phyloP scores from a whole-genome alignment of 2,888 invertebrate species.

The Carterocephalus palaemon region DNA sequence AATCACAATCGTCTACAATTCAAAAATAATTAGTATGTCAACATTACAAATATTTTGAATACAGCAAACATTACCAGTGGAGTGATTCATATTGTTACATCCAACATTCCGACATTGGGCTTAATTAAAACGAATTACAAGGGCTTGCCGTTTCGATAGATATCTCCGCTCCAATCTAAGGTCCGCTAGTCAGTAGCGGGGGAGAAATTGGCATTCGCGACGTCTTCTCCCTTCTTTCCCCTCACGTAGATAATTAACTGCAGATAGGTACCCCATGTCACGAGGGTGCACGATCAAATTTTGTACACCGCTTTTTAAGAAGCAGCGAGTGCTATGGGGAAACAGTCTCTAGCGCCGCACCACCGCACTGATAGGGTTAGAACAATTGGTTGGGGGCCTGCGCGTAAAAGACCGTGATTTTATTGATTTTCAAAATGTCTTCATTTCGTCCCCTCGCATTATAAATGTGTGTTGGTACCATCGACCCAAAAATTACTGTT shows the following conservation, averaged over 20 bases:
- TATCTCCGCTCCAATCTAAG: slow-evolving; percentile 50
- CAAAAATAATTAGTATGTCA: slow-evolving; percentile 35
- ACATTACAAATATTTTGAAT: slow-evolving; percentile 41
- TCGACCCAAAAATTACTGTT: not conserved
- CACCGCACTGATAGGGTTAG: slow-evolving; percentile 57
- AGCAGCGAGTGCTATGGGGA: slow-evolving; percentile 51
- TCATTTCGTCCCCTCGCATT: slow-evolving; percentile 17
- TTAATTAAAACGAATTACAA: slow-evolving; percentile 74
- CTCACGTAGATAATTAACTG: slow-evolving; percentile 74
- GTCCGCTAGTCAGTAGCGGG: slow-evolving; percentile 40
- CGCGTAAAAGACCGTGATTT: slow-evolving; percentile 70
- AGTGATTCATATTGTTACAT: slow-evolving; percentile 20
- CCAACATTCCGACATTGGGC: slow-evolving; percentile 44
- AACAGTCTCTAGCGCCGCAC: slow-evolving; percentile 49
- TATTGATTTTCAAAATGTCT: slow-evolving; percentile 63
- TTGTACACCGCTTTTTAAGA: slow-evolving; percentile 70
- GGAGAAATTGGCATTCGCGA: slow-evolving; percentile 63
- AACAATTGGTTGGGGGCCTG: slow-evolving; percentile 69
- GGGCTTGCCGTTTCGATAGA: slow-evolving; percentile 58
- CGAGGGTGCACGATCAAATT: slow-evolving; percentile 63
- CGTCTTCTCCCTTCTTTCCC: slow-evolving; percentile 60
- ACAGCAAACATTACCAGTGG: slow-evolving; percentile 3
- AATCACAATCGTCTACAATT: too few species aligned
- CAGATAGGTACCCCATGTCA: slow-evolving; percentile 64
- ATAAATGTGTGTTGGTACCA: slow-evolving; percentile 14